These are phyloP conservation scores for Araneus ventricosus DNA, from an alignment of 1,140 invertebrate species.

Conservation along the genomic window DNA sequence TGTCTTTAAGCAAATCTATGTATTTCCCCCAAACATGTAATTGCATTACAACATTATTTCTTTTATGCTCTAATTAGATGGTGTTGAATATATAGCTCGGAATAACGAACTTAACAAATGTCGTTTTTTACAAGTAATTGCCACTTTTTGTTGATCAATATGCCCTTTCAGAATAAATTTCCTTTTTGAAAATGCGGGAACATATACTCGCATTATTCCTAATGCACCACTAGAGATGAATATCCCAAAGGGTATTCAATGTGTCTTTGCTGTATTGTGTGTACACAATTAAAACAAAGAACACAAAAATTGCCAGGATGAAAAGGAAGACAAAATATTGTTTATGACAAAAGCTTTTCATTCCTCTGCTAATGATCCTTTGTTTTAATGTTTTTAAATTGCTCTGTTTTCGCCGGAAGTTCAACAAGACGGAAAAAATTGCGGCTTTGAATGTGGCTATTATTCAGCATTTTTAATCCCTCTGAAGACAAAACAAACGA, in stretches of 20 bases:
- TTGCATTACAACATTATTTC: background rate
- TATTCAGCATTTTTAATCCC: background rate
- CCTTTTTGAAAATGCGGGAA: background rate
- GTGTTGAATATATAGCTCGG: background rate
- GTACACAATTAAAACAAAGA: background rate
- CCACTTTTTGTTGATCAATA: background rate
- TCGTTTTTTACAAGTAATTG: background rate
- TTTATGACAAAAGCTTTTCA: background rate
- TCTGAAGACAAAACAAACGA: background rate
- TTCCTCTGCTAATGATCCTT: background rate
- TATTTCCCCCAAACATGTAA: background rate
- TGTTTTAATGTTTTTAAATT: background rate
- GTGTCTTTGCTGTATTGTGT: background rate
- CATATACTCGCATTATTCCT: background rate
- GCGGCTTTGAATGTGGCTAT: background rate
- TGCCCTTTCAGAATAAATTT: background rate
- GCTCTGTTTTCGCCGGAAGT: background rate
- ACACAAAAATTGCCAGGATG: background rate
- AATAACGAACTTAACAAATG: background rate
- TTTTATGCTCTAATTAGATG: background rate
- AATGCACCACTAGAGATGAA: background rate
- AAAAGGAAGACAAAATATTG: background rate
- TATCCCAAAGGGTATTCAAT: background rate
- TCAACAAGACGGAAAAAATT: background rate
- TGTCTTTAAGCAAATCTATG: background rate